Base-by-base conservation (phyloP, 2,797 vertebrate genomes). In the Notolepis coatsorum region DNA sequence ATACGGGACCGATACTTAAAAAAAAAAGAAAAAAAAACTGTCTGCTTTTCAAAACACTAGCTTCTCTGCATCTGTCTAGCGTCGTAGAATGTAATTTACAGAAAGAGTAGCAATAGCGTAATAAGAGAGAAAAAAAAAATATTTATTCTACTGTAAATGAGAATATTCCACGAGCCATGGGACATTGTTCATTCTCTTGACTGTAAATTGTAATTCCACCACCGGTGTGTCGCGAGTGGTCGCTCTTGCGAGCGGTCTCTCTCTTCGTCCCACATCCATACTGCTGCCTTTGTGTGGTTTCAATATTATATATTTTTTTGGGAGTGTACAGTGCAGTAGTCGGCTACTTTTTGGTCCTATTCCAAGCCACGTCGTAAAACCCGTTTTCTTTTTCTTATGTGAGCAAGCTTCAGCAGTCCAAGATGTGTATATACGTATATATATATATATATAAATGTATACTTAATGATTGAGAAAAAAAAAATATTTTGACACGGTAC, bases 111-210 rank as follows among this genome's bases (percentile, higher is more conserved):
- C 93, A 93, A 94, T 96, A 96, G 93, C 75, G 88, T 92, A 91
- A 81, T n/a, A n/a, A 71, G 38, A 89, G 68, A 89, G 90, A 90
- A 91, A 46, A 63, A 8, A 50, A 70, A 90, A 68, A 82, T 95
- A 96, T 97, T 95, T 96, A 98, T 96, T 97, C 93, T 91, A 94
- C 92, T 94, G 94, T 94, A 94, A 96, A 95, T 88, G 89, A 95
- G 79, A 93, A 94, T 92, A 91, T 91, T 93, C 92, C 93, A 93
- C 91, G 92, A 97, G 93, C 95, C 92, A 94, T 93, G 93, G 94
- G 95, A 94, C 90, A 73, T 91, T 35, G 89, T 90, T 92, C 94
- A 93, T 93, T 2, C 93, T 2, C 93, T 91, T 83, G 92, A 93
- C 89, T 94, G 92, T 95, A 94, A 94, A 95, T 93, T 91, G 91